A percentile compares a stretch with the other conserved stretches of the same genome.
phyloP scores from a whole-genome alignment of 2,888 invertebrate species.

The Eristalinus sepulchralis region DNA sequence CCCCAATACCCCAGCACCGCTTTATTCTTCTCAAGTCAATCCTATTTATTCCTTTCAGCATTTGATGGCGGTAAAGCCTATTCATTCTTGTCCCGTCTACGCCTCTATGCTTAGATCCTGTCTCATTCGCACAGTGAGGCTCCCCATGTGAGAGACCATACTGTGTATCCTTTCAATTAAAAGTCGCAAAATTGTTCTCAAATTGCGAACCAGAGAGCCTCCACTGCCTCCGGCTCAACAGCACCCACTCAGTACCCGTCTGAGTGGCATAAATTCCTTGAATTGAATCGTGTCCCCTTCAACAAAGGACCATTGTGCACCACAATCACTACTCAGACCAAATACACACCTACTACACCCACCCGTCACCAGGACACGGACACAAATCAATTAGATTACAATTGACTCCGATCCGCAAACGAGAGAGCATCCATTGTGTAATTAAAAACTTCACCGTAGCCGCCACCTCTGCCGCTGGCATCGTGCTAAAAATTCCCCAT shows the following conservation, averaged over 20 bases:
- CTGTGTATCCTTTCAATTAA: neutral
- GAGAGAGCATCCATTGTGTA: conserved; percentile 19
- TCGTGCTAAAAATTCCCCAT: neutral
- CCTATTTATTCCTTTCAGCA: no score
- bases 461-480: neutral
- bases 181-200: neutral
- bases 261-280: neutral
- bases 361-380: neutral
- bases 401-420: conserved; percentile 34
- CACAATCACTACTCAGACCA: neutral
- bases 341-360: neutral
- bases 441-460: conserved; percentile 23
- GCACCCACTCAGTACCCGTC: neutral
- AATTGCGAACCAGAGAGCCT: neutral
- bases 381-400: conserved; percentile 33
- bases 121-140: neutral
- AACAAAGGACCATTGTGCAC: neutral
- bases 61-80: no score
- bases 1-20: no score
- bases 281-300: neutral
- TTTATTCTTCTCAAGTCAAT: no score
- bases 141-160: neutral
- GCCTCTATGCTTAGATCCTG: no score
- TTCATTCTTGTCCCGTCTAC: no score
- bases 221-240: neutral